Evolutionary conservation across 2,113 vertebrate species (phyloP), one percentile per base, ranked within the genome.

Genomic region (Poecilia latipinna): DNA sequence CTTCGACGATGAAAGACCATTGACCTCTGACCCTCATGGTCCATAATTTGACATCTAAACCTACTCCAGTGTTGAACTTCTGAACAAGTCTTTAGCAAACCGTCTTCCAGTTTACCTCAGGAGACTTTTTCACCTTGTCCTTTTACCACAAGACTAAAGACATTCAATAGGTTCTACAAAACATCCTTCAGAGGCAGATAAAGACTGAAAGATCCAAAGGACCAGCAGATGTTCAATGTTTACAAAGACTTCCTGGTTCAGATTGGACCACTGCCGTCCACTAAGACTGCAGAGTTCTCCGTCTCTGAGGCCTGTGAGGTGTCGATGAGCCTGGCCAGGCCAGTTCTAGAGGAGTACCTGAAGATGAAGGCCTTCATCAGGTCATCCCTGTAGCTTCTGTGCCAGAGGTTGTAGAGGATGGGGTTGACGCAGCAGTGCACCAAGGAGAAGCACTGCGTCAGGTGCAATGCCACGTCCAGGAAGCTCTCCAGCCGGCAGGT

Each of bases 331-430:
- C 95, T 96, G 44, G 95, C 95, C 72, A 97, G 95, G 0, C 97
- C 97, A 0, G 96, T 96, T 78, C 96, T 96, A 88, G 96, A 95
- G 0, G 96, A 98, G 91, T 97, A 98, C 89, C 96, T 97, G 90
- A 97, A 96, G 83, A 97, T 96, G 83, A 98, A 97, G 67, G 96
- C 96, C 79, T 97, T 97, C 96, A 97, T 97, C 67, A 98, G 95
- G 93, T 97, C 96, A 0, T 96, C 96, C 80, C 96, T 93, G 88
- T 96, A 96, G 92, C 94, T 96, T 74, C 95, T 94, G 90, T 95
- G 94, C 82, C 98, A 95, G 89, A 97, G 95, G 86, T 94, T 96
- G 86, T 98, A 98, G 2, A 98, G 94, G 69, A 97, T 90, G 0
- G 97, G 97, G 85, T 98, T 98, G 89, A 96, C 66, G 0, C 96